These are phyloP conservation scores for Halichoeres trimaculatus DNA, from an alignment of 2,113 vertebrate genomes.

Conservation along the genomic window DNA sequence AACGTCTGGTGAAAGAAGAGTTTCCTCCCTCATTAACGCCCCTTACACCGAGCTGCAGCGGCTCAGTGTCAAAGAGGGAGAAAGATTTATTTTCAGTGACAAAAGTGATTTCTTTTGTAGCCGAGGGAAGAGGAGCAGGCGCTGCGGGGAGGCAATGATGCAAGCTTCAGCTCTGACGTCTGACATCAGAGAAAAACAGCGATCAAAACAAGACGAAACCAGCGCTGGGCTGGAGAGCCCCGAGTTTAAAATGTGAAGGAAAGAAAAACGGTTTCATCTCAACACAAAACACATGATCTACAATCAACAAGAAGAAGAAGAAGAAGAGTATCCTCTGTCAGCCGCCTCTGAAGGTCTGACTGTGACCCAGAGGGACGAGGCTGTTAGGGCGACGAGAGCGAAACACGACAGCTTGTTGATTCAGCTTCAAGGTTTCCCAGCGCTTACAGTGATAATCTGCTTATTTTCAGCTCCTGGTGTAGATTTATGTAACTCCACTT, in stretches of 20 bases:
- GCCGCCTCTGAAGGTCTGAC: not conserved
- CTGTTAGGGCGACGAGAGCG: not conserved
- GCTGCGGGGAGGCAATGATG: conserved; percentile 7
- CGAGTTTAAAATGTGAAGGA: conserved; percentile 6
- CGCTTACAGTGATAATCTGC: not conserved
- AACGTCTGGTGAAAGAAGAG: not conserved
- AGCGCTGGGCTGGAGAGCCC: not conserved
- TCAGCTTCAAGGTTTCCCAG: conserved; percentile 4
- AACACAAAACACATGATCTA: not conserved
- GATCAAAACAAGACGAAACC: conserved; percentile 27
- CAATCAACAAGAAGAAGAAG: not conserved
- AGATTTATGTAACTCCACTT: not conserved
- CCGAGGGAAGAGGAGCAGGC: not conserved
- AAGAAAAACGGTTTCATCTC: not conserved
- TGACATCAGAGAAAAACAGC: conserved; percentile 17
- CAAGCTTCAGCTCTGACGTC: conserved; percentile 21
- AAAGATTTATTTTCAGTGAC: conserved; percentile 10
- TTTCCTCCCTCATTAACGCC: not conserved
- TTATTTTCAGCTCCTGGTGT: not conserved
- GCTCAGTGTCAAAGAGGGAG: not conserved
- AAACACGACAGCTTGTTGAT: not conserved
- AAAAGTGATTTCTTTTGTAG: conserved; percentile 20
- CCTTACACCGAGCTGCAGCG: not conserved
- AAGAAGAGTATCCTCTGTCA: not conserved
- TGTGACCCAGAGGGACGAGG: not conserved